These are phyloP conservation scores for Pseudococcus viburni DNA, from an alignment of 2,888 invertebrate genomes.

Conservation along the genomic window DNA sequence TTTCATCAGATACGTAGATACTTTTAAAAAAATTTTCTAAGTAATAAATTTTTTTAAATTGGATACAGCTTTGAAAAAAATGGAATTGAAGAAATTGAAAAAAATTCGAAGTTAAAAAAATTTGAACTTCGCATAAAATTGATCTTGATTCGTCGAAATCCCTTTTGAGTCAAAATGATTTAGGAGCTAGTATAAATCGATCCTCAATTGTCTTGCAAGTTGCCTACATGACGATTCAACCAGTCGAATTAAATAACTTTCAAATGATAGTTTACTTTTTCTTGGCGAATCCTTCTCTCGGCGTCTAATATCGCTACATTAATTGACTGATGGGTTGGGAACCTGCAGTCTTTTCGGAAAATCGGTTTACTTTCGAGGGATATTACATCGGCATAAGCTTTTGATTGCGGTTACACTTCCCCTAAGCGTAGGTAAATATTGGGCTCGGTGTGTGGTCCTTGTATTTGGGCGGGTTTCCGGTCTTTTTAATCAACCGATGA, in stretches of 20 bases:
- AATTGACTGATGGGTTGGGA: background rate
- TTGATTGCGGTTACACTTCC: slow-evolving; percentile 11
- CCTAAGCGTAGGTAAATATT: background rate
- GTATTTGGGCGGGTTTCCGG: background rate
- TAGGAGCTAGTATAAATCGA: too few species aligned
- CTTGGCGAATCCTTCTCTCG: background rate
- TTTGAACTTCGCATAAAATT: too few species aligned
- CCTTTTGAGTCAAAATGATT: too few species aligned
- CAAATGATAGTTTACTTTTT: slow-evolving; percentile 6
- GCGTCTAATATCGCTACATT: background rate
- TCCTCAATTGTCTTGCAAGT: background rate
- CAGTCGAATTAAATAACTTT: background rate
- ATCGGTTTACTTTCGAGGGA: background rate
- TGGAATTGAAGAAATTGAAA: too few species aligned
- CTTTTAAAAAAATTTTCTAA: too few species aligned
- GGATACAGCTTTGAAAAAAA: too few species aligned
- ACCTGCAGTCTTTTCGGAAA: background rate
- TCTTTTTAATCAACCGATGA: slow-evolving; percentile 32
- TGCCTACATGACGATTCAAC: background rate
- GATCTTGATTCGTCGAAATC: too few species aligned
- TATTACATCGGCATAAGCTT: slow-evolving; percentile 1
- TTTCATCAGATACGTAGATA: too few species aligned
- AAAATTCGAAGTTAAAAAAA: too few species aligned
- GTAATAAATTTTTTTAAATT: too few species aligned
- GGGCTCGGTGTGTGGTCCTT: background rate